Conservation (phyloP, 1,140 invertebrate species). For the Apis laboriosa region DNA sequence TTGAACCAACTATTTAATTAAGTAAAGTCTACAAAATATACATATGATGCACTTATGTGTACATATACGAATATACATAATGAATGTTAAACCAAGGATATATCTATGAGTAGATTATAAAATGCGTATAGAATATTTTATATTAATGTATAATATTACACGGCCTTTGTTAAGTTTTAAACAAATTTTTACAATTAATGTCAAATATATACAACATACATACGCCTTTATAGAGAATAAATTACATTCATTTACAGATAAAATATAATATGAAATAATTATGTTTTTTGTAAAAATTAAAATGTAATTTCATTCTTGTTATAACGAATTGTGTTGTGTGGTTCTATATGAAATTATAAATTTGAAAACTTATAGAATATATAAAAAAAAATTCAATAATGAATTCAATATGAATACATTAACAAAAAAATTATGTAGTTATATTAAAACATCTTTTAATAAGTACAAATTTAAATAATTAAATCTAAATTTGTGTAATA, state of each 20-base stretch:
- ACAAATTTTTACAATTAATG: slow-evolving; percentile 54
- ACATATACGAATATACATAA: slow-evolving; percentile 27
- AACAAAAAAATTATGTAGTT: neutral
- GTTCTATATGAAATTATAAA: neutral
- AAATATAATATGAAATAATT: slow-evolving; percentile 15
- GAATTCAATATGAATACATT: too few relatives aligned
- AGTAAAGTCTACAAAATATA: slow-evolving; percentile 16
- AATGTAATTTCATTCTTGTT: slow-evolving; percentile 6
- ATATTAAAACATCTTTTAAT: neutral
- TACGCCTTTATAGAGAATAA: slow-evolving; percentile 41
- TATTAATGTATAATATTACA: slow-evolving; percentile 46
- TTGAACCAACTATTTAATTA: slow-evolving; percentile 40
- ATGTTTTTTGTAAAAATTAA: slow-evolving; percentile 1
- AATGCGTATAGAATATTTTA: slow-evolving; percentile 48
- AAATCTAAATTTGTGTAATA: neutral
- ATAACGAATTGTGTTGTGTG: neutral
- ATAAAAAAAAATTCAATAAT: neutral
- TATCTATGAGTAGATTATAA: slow-evolving; percentile 45
- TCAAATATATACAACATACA: slow-evolving; percentile 36
- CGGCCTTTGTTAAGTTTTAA: slow-evolving; percentile 54
- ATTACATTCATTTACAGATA: slow-evolving; percentile 39
- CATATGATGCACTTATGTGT: slow-evolving; percentile 15
- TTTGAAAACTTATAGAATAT: neutral
- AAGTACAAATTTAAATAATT: neutral
- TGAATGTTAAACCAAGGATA: slow-evolving; percentile 41